phyloP scores from a whole-genome alignment of 37 sponge, comb jelly and placozoan species.

The Amphimedon queenslandica region DNA sequence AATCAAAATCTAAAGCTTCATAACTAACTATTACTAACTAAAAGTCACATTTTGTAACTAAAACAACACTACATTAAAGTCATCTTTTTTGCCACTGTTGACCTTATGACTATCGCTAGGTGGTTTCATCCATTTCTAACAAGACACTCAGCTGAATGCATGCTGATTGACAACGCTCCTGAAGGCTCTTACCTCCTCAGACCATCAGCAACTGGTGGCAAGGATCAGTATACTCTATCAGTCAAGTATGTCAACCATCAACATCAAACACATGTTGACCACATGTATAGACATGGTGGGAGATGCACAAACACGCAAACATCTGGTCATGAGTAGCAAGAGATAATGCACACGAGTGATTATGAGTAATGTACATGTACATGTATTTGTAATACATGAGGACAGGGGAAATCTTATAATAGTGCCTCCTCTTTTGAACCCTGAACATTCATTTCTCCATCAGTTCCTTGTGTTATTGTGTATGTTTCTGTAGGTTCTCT shows the following conservation, averaged over 20 bases:
- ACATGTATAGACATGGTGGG: not conserved
- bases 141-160: constrained; percentile 79
- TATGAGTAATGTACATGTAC: not conserved
- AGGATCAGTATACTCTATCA: constrained; percentile 29
- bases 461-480: not conserved
- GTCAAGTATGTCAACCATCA: constrained; percentile 20
- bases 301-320: too few relatives aligned
- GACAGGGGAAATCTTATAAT: too few relatives aligned
- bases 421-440: too few relatives aligned
- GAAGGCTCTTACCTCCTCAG: constrained; percentile 75
- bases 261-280: not conserved
- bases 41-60: too few relatives aligned
- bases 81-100: too few relatives aligned
- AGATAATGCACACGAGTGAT: too few relatives aligned
- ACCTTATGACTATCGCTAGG: too few relatives aligned
- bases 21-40: too few relatives aligned
- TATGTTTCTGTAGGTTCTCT: constrained; percentile 19
- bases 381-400: too few relatives aligned
- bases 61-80: too few relatives aligned
- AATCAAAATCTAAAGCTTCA: too few relatives aligned
- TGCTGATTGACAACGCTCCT: constrained; percentile 82
- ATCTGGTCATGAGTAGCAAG: too few relatives aligned
- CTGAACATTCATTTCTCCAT: not conserved
- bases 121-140: constrained; percentile 78
- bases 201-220: constrained; percentile 15